Conservation (phyloP, 1,140 invertebrate genomes). For the Drosophila murphyi region DNA sequence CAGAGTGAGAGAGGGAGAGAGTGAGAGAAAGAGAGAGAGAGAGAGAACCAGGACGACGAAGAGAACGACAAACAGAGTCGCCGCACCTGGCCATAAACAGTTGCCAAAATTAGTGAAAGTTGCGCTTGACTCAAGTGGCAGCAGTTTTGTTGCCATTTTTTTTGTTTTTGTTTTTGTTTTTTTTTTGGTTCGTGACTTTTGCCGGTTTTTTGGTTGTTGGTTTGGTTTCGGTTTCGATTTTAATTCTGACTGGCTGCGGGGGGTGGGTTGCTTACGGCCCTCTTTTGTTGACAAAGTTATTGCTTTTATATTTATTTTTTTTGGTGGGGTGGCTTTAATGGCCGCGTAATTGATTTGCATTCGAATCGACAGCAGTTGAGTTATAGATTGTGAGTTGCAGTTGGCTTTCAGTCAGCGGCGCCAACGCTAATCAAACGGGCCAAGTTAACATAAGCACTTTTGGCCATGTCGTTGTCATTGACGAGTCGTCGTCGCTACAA, state of each 20-base stretch:
- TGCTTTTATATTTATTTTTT: conserved; percentile 24
- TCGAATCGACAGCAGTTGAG: conserved; percentile 64
- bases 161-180: conserved; percentile 6
- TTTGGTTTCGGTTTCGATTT: conserved; percentile 18
- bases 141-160: conserved; percentile 56
- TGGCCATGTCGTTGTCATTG: conserved; percentile 74
- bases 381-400: conserved; percentile 14
- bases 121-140: conserved; percentile 51
- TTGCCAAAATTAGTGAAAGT: conserved; percentile 45
- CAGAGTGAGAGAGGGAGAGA: not conserved
- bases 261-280: not conserved
- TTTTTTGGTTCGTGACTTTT: conserved; percentile 60
- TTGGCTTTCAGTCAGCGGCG: conserved; percentile 43
- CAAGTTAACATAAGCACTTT: not conserved
- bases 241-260: not conserved
- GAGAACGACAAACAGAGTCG: not conserved
- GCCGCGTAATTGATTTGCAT: conserved; percentile 80
- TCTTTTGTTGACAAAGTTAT: conserved; percentile 79
- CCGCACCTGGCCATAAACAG: conserved; percentile 17
- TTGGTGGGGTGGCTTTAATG: conserved; percentile 52
- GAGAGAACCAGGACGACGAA: not conserved
- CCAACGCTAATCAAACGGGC: conserved; percentile 63
- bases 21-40: not conserved
- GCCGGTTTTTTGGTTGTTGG: conserved; percentile 42
- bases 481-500: conserved; percentile 69